Conservation (phyloP, 2,113 vertebrate genomes). For the Rhinolophus sinicus region DNA sequence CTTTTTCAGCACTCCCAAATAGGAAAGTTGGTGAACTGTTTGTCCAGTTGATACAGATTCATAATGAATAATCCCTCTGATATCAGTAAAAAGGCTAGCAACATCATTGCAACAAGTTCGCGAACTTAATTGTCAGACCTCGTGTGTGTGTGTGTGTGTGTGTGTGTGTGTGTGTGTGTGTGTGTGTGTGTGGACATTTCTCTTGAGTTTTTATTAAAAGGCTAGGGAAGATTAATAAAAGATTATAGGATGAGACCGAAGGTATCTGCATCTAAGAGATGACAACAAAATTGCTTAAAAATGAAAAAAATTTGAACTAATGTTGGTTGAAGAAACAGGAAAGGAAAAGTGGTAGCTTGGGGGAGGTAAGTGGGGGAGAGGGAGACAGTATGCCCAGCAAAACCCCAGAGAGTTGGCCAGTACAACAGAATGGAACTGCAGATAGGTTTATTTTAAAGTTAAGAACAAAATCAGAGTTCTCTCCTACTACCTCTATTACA, state of each 20-base stretch:
- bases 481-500: accelerated
- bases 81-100: too few species aligned
- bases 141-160: too few species aligned
- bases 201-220: neutral
- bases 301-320: neutral
- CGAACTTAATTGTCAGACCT: too few species aligned
- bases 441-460: neutral
- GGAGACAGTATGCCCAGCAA: too few species aligned
- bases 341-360: neutral
- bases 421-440: neutral
- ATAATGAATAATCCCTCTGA: too few species aligned
- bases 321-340: neutral
- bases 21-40: too few species aligned
- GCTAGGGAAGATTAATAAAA: neutral
- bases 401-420: neutral
- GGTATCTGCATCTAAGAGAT: neutral
- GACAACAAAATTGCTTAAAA: neutral
- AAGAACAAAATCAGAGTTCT: neutral
- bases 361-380: neutral
- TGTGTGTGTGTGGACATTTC: neutral
- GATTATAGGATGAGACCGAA: neutral
- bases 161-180: too few species aligned
- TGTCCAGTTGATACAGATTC: too few species aligned
- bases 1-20: too few species aligned
- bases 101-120: too few species aligned